Base-by-base conservation (phyloP, 2,888 invertebrate species). In the Agonopterix alstromeriana region DNA sequence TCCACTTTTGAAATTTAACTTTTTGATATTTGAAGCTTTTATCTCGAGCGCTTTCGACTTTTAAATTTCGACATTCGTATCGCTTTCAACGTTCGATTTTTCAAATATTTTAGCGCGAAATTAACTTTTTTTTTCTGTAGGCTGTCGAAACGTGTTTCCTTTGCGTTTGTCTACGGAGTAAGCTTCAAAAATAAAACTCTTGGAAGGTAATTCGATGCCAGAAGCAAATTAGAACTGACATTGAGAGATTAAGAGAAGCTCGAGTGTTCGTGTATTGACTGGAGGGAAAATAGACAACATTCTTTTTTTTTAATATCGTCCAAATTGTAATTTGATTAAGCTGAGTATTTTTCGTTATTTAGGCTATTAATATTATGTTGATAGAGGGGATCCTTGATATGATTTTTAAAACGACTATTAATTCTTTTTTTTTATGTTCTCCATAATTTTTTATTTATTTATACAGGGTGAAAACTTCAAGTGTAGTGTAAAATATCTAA, bases 211-310 rank as follows among this genome's bases (percentile, higher is more conserved):
- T 80, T 73, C 77, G 87, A 88, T 73, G 77, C 82, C 67, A 63
- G 72, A 67, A 70, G 73, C 78, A 88, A 88, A 88, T 88, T 86
- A 87, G 84, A 77, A 75, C 80, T 77, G 87, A 88, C 87, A 82
- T 81, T 87, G 87, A 88, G 82, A 85, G 82, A 88, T 88, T 86
- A 87, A 81, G 82, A 77, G 74, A 70, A 62, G 60, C 66, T 69
- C 73, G 74, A 65, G 73, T 73, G 72, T 75, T 71, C 72, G 73
- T 69, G 73, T 78, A 73, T 73, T 62, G 70, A 65, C 63, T 65
- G 56, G 56, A 60, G 60, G 57, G 65, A 59, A 68, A 62, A 70
- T 57, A 65, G 64, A 64, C 61, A 64, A 53, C 49, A 45, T 57
- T 8, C 3, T 47, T 36, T 63, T 67, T 58, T 59, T 60, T 63